phyloP scores from a whole-genome alignment of 1,140 invertebrate genomes.

The Drosophila nigrodunni region DNA sequence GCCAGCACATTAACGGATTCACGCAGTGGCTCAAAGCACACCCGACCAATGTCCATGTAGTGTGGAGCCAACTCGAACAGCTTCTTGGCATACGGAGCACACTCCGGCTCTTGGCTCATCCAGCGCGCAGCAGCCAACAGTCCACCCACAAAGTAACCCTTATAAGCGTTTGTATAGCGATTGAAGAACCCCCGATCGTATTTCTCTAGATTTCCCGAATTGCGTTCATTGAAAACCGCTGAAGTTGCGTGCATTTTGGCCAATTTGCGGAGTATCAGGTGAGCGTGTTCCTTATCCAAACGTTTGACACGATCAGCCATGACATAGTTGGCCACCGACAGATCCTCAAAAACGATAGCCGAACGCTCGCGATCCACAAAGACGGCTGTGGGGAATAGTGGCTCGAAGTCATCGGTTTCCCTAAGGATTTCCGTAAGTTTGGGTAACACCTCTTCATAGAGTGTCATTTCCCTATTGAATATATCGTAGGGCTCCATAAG shows the following conservation, averaged over 20 bases:
- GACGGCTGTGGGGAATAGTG: constrained; percentile 66
- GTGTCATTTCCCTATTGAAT: constrained; percentile 78
- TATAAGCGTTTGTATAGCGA: constrained; percentile 71
- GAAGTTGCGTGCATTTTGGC: constrained; percentile 87
- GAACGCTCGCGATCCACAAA: constrained; percentile 67
- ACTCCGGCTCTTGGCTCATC: constrained; percentile 64
- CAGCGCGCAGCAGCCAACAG: constrained; percentile 62
- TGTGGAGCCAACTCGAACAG: constrained; percentile 63
- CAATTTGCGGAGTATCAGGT: constrained; percentile 86
- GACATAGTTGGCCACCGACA: constrained; percentile 55
- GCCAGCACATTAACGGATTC: constrained; percentile 87
- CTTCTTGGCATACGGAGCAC: constrained; percentile 63
- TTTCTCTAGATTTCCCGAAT: constrained; percentile 50
- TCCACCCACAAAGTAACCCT: constrained; percentile 71
- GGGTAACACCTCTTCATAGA: constrained; percentile 77
- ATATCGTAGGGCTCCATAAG: constrained; percentile 77
- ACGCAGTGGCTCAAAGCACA: constrained; percentile 68
- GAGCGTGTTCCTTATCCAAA: constrained; percentile 86
- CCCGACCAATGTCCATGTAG: constrained; percentile 76
- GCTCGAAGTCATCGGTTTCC: constrained; percentile 65
- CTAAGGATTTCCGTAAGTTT: constrained; percentile 63
- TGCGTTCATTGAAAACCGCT: constrained; percentile 72
- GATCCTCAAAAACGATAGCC: constrained; percentile 80
- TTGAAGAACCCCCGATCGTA: constrained; percentile 82
- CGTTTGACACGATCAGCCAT: constrained; percentile 86